Percentiles rank a stretch among this genome's conserved stretches.
phyloP scores from a whole-genome alignment of 2,888 invertebrate species.

The Dyspetes luteomarginatus region DNA sequence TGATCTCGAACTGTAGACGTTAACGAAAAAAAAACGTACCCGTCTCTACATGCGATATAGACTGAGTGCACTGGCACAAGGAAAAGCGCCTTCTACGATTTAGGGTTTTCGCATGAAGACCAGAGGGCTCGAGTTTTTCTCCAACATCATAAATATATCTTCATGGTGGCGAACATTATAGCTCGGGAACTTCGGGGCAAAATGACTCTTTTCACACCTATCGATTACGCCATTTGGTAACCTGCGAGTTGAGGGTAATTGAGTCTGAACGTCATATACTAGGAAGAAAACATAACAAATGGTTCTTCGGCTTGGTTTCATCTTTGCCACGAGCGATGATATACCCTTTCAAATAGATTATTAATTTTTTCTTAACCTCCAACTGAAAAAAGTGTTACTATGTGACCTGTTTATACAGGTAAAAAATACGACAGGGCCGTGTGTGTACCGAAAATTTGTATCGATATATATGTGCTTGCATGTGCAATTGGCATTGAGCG shows the following conservation, averaged over 20 bases:
- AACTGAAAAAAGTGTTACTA: too few species aligned
- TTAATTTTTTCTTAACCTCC: too few species aligned
- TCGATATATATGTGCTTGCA: too few species aligned
- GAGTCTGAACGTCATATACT: neutral
- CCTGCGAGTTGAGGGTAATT: constrained; percentile 16
- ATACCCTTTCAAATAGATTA: too few species aligned
- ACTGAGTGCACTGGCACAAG: neutral
- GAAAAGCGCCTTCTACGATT: constrained; percentile 9
- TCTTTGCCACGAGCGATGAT: neutral
- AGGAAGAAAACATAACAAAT: constrained; percentile 3
- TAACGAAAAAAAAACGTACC: constrained; percentile 18
- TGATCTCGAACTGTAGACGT: constrained; percentile 4
- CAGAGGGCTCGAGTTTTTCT: constrained; percentile 1
- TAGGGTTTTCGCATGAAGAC: constrained; percentile 14
- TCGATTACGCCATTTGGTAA: constrained; percentile 50
- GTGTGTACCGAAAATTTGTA: too few species aligned
- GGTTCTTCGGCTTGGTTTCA: neutral
- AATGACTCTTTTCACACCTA: constrained; percentile 12
- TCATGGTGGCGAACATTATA: neutral
- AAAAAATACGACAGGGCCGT: too few species aligned
- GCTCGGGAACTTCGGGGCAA: constrained; percentile 6
- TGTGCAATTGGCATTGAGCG: too few species aligned
- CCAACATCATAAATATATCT: constrained; percentile 4
- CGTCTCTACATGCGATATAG: neutral
- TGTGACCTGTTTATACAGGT: too few species aligned